These are phyloP conservation scores for Leptodactylus fuscus DNA, from an alignment of 2,113 vertebrate species.

Conservation along the genomic window DNA sequence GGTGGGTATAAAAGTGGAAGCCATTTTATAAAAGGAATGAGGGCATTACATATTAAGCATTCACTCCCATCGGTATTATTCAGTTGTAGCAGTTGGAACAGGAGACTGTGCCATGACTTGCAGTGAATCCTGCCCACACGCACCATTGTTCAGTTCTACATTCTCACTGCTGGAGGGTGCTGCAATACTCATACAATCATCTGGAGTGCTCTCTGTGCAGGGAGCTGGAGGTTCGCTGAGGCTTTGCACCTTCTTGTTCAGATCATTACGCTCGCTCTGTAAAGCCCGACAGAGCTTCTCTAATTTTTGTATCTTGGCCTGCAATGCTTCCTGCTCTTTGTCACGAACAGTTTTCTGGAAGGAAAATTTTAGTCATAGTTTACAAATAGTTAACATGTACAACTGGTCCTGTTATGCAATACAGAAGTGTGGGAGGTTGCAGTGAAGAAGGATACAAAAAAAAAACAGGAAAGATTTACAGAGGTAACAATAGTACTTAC, in stretches of 20 bases:
- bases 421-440: not conserved
- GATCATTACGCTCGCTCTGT: conserved; percentile 93
- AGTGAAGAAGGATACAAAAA: not conserved
- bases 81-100: conserved; percentile 16
- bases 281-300: conserved; percentile 95
- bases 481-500: not conserved
- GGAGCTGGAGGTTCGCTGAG: conserved; percentile 67
- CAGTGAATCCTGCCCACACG: conserved; percentile 11
- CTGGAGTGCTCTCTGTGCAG: not conserved
- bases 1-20: conserved; percentile 55
- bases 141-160: conserved; percentile 39
- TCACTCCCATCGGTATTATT: conserved; percentile 23
- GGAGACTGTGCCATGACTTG: not conserved
- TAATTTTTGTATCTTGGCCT: conserved; percentile 91
- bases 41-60: not conserved
- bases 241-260: conserved; percentile 94
- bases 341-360: conserved; percentile 90
- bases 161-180: not conserved
- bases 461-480: not conserved
- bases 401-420: not conserved
- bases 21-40: conserved; percentile 25
- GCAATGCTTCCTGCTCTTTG: conserved; percentile 90
- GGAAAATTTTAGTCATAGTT: not conserved
- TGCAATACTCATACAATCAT: conserved; percentile 1
- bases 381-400: not conserved